These are phyloP conservation scores for Belgica antarctica DNA, from an alignment of 2,888 invertebrate genomes.

Conservation along the genomic window DNA sequence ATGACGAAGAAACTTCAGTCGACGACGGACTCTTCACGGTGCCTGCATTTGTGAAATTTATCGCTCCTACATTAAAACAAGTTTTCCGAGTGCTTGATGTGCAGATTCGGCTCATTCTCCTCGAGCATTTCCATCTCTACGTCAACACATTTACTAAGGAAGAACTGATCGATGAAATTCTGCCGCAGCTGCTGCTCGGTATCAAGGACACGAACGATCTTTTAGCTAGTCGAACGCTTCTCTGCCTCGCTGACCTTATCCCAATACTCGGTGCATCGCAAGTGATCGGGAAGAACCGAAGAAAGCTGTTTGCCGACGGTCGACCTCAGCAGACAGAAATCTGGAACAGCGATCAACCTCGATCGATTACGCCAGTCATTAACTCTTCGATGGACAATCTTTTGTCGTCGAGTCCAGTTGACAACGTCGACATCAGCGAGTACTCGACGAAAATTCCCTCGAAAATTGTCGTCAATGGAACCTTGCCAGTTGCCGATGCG, in stretches of 20 bases:
- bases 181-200: conserved; percentile 70
- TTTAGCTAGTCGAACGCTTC: conserved; percentile 76
- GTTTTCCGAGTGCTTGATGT: conserved; percentile 83
- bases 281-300: conserved; percentile 72
- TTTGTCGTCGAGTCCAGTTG: conserved; percentile 52
- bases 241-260: conserved; percentile 78
- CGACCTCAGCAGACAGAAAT: conserved; percentile 60
- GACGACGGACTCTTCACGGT: conserved; percentile 65
- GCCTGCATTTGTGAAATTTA: conserved; percentile 66
- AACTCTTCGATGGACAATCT: conserved; percentile 47
- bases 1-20: conserved; percentile 57
- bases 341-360: conserved; percentile 47
- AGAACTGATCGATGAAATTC: conserved; percentile 70
- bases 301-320: conserved; percentile 81
- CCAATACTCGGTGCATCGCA: conserved; percentile 80
- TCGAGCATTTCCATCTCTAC: conserved; percentile 75
- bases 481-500: neutral
- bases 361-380: conserved; percentile 55
- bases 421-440: conserved; percentile 48
- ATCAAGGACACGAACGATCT: conserved; percentile 83
- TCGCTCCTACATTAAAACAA: conserved; percentile 74
- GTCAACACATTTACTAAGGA: conserved; percentile 72
- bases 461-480: conserved; percentile 40
- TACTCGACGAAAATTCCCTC: conserved; percentile 37
- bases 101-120: conserved; percentile 74